Evolutionary conservation across 2,888 invertebrate genomes (phyloP).

Genomic region (Synergus umbraculus): DNA sequence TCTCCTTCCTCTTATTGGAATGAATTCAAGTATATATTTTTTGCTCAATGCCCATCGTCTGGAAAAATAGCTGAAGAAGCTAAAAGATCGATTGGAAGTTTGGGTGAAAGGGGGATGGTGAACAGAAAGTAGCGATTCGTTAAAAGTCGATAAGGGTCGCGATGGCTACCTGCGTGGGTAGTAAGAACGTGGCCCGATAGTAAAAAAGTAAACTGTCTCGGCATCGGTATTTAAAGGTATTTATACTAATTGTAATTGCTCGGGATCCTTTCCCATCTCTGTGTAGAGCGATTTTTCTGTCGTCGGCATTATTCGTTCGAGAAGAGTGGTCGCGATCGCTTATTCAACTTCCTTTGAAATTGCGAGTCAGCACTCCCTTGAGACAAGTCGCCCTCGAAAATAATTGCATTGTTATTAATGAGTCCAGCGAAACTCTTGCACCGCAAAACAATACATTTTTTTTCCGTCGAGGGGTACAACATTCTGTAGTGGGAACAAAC

Average conservation of each 20-base stretch:
- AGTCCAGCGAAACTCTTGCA: slow-evolving; percentile 19
- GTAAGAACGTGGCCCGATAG: slow-evolving; percentile 26
- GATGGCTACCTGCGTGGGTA: slow-evolving; percentile 3
- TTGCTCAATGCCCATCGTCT: slow-evolving; percentile 28
- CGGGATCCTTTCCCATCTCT: not conserved
- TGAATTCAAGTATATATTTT: slow-evolving; percentile 33
- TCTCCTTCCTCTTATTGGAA: not conserved
- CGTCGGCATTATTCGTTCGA: slow-evolving; percentile 2
- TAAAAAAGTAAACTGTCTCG: slow-evolving; percentile 27
- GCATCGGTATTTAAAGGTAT: slow-evolving; percentile 50
- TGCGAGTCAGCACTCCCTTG: slow-evolving; percentile 43
- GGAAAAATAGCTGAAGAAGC: slow-evolving; percentile 39
- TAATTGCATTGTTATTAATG: slow-evolving; percentile 67
- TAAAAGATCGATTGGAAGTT: slow-evolving; percentile 10
- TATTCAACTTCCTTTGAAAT: slow-evolving; percentile 52
- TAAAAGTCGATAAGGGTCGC: slow-evolving; percentile 38
- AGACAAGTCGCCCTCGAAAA: slow-evolving; percentile 60
- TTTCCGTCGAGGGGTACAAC: not conserved
- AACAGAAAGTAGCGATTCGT: slow-evolving; percentile 27
- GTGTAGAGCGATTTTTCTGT: not conserved
- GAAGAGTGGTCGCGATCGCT: slow-evolving; percentile 47
- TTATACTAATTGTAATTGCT: slow-evolving; percentile 59
- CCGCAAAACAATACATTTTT: not conserved
- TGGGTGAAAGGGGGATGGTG: slow-evolving; percentile 26
- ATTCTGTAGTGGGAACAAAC: no score